phyloP scores from a whole-genome alignment of 2,113 vertebrate species.

The Rutilus rutilus region DNA sequence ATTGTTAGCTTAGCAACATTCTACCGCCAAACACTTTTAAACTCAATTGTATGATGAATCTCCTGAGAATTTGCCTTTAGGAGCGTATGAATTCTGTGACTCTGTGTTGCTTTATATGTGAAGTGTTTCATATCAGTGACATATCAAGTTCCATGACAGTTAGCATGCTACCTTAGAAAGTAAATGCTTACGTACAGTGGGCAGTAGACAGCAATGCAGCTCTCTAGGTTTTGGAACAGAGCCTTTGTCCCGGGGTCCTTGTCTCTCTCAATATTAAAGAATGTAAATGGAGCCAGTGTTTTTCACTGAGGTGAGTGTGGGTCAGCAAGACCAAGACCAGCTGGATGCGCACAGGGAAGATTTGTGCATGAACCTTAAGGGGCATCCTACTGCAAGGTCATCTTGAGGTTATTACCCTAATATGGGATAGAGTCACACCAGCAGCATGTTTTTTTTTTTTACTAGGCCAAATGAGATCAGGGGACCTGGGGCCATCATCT shows the following conservation, averaged over 20 bases:
- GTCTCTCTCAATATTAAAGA: neutral
- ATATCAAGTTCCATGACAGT: neutral
- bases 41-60: neutral
- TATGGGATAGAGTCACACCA: conserved; percentile 41
- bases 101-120: too few species aligned
- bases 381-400: conserved; percentile 53
- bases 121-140: neutral
- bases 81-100: too few species aligned
- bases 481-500: conserved; percentile 42
- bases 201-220: neutral
- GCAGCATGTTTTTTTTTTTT: conserved; percentile 13
- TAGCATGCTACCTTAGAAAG: neutral
- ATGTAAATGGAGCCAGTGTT: neutral
- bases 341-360: conserved; percentile 22
- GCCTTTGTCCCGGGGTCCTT: neutral
- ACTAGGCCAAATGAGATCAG: conserved; percentile 43
- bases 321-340: conserved; percentile 18
- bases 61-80: neutral
- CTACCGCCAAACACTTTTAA: neutral
- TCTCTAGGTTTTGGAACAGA: neutral
- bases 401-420: conserved; percentile 51
- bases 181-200: neutral
- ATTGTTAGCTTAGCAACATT: neutral
- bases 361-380: conserved; percentile 35
- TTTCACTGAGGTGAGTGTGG: conserved; percentile 15